These are phyloP conservation scores for Numenius phaeopus DNA, from an alignment of 2,797 vertebrate genomes.

Conservation along the genomic window DNA sequence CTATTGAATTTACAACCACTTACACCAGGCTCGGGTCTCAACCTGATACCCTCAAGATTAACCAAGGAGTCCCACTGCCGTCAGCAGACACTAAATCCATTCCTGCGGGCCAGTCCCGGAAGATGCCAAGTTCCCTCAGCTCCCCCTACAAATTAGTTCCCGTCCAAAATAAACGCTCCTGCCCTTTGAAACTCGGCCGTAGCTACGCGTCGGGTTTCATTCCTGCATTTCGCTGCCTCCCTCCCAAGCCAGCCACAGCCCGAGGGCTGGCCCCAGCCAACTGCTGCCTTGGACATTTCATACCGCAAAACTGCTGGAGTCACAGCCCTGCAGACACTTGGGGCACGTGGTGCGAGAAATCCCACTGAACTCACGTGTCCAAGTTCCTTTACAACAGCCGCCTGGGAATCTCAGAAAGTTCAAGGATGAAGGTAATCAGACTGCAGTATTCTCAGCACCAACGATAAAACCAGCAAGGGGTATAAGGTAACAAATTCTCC, in stretches of 20 bases:
- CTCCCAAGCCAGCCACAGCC: neutral
- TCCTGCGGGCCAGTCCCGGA: neutral
- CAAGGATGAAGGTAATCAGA: neutral
- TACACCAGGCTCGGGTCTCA: neutral
- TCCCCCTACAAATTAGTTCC: neutral
- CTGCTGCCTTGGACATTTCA: neutral
- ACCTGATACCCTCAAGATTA: neutral
- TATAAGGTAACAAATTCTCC: neutral
- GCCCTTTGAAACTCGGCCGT: neutral
- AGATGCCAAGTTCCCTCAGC: neutral
- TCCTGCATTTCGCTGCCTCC: neutral
- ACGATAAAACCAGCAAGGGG: neutral
- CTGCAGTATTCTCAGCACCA: neutral
- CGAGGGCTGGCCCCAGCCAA: neutral
- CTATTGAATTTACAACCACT: neutral
- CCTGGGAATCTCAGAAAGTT: neutral
- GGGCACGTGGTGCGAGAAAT: neutral
- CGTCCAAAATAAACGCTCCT: neutral
- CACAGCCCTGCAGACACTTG: neutral
- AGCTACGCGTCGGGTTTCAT: fast-evolving
- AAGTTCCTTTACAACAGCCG: neutral
- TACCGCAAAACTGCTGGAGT: neutral
- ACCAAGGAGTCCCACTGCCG: neutral
- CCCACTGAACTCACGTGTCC: neutral
- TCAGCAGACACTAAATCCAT: neutral